Conservation (phyloP, 1,140 invertebrate genomes). For the Sycophila sp. region DNA sequence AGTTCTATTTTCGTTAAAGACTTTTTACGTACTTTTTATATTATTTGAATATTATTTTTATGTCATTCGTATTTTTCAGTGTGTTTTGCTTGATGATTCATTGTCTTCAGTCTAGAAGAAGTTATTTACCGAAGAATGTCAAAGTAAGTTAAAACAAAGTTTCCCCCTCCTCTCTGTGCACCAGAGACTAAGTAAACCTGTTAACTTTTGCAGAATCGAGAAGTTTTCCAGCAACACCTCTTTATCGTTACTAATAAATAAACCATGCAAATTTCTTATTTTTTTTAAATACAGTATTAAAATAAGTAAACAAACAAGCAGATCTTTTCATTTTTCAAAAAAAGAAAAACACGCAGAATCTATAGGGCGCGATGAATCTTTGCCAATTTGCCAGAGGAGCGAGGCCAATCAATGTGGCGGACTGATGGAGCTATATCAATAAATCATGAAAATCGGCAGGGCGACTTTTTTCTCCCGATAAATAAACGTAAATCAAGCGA, state of each 20-base stretch:
- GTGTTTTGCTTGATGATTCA: background rate
- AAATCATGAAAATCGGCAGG: background rate
- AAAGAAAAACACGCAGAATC: too few relatives aligned
- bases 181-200: slow-evolving; percentile 6
- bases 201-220: slow-evolving; percentile 15
- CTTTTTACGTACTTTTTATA: too few relatives aligned
- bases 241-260: background rate
- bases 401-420: too few relatives aligned
- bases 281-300: too few relatives aligned
- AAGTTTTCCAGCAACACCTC: slow-evolving; percentile 13
- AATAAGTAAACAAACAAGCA: too few relatives aligned
- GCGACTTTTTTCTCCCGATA: background rate
- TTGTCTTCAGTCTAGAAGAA: slow-evolving; percentile 6
- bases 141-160: slow-evolving; percentile 16
- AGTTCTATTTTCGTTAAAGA: too few relatives aligned
- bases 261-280: too few relatives aligned
- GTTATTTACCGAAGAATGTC: slow-evolving; percentile 27
- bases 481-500: slow-evolving; percentile 21
- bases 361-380: too few relatives aligned
- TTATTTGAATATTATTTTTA: too few relatives aligned
- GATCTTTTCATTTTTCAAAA: too few relatives aligned
- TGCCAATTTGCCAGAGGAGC: too few relatives aligned
- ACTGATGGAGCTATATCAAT: background rate
- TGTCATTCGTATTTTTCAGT: too few relatives aligned
- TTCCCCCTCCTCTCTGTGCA: background rate